Evolutionary conservation across 2,113 vertebrate genomes (phyloP).

Genomic region (Entosphenus tridentatus): DNA sequence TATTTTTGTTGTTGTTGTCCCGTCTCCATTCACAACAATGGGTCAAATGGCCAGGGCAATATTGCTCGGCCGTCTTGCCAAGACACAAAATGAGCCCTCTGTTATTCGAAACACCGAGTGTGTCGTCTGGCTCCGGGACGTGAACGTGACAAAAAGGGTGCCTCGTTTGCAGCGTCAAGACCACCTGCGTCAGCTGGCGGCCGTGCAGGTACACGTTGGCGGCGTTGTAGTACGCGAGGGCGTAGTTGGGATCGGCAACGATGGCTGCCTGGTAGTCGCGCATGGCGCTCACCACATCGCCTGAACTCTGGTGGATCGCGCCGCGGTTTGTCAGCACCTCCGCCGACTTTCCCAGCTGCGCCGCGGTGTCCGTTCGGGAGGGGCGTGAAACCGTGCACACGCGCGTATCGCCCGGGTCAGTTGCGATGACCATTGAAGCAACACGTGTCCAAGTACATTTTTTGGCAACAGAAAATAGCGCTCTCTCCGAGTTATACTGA

Average conservation of each 20-base stretch:
- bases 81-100: not conserved
- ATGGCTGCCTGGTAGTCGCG: constrained; percentile 34
- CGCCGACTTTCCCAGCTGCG: constrained; percentile 25
- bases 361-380: not conserved
- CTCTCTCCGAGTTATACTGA: no score
- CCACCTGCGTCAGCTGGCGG: constrained; percentile 36
- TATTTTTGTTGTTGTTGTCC: not conserved
- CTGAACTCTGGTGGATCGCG: constrained; percentile 34
- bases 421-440: no score
- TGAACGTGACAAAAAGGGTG: not conserved
- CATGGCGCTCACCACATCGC: constrained; percentile 26
- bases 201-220: constrained; percentile 36
- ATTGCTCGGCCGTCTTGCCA: not conserved
- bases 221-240: constrained; percentile 32
- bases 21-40: not conserved
- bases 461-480: no score
- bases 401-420: no score
- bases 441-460: no score
- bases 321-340: constrained; percentile 31
- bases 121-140: not conserved
- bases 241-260: constrained; percentile 22
- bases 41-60: not conserved
- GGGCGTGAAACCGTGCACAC: no score
- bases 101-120: not conserved
- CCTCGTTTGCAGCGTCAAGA: not conserved